Base-by-base conservation (phyloP, 2,888 invertebrate species). In the Heliconius erato region DNA sequence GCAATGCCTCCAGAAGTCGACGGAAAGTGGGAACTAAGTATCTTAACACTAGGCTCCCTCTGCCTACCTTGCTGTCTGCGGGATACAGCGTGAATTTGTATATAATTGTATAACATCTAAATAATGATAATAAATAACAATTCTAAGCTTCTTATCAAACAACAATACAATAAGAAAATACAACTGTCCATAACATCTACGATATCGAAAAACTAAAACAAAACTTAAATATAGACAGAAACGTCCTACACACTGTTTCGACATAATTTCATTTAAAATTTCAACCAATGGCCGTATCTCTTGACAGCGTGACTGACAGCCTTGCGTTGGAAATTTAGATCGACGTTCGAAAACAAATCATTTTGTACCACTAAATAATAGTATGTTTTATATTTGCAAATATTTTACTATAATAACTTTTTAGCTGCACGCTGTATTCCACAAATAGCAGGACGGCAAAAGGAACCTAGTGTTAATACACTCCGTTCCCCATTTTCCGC, bases 261-360 rank as follows among this genome's bases (percentile, higher is more conserved):
- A 79, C 54, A 59, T 79, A 23, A 59, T 71, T 69, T 79, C 79
- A 71, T 79, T 79, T 71, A 59, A 54, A 35, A 79, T 79, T 79
- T 79, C 69, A 69, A 69, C 59, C 71, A 54, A n/a, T 59, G 69
- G 44, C 9, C 59, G 59, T 69, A 68, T 79, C 59, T 78, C 76
- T 71, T 79, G 79, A 79, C 79, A 79, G 79, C 79, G 54, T 79
- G 79, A 79, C 79, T 79, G 79, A 79, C 79, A 79, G 79, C 69
- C 28, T n/a, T 59, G 79, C 69, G 79, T 79, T 79, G 69, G 35
- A 79, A 79, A 69, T 59, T 71, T 69, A 79, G 79, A 79, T 79
- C 59, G 79, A 59, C 79, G 26, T 69, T 79, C 63, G 40, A 63
- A 76, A 76, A 76, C 76, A 76, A 76, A 76, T 76, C n/a, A 76